Evolutionary conservation across 2,888 invertebrate species (phyloP), one percentile per base, ranked within the genome.

Genomic region (Cryptocephalus primarius): DNA sequence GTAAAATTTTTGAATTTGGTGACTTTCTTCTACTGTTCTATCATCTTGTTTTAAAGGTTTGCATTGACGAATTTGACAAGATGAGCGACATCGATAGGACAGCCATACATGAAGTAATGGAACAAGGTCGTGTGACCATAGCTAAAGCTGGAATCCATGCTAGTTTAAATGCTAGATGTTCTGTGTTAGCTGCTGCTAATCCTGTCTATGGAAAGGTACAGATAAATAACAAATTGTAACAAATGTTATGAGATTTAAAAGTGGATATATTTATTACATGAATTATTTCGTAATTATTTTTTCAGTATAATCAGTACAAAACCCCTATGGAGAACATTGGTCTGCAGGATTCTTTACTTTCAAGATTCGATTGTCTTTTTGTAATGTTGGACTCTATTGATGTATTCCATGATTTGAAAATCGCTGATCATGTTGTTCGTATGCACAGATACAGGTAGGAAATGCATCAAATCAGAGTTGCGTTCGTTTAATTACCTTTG

Each of bases 241-340:
- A 22, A 22, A 4, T 2, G 6, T 22, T 22, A 22, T 6, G 22
- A 22, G 2, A 22, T 4, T 36, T 11, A 6, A 36, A 4, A 11
- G 38, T 43, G 4, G 1, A 4, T 34, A 14, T 41, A 22, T 22
- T 22, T 22, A 22, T 22, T 2, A 22, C 3, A 22, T 4, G 6
- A 22, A 22, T 22, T 22, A 22, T 6, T 4, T 6, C 22, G 2
- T 6, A 22, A 4, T 22, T 22, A 22, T 54, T 48, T 45, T 50
- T 73, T 4, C 70, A 94, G 88, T 99, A 99, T 65, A 94, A 99
- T 73, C 94, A 94, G 65, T 97, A 94, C 72, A 97, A 96, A 73
- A 92, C 95, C 0, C 99, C 99, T 0, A 99, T 99, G 97, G 97
- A 99, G 71, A 99, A 99, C 72, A 99, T 99, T 63, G 97, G 96